Evolutionary conservation across 2,888 invertebrate species (phyloP).

Genomic region (Rhabditophanes sp.): DNA sequence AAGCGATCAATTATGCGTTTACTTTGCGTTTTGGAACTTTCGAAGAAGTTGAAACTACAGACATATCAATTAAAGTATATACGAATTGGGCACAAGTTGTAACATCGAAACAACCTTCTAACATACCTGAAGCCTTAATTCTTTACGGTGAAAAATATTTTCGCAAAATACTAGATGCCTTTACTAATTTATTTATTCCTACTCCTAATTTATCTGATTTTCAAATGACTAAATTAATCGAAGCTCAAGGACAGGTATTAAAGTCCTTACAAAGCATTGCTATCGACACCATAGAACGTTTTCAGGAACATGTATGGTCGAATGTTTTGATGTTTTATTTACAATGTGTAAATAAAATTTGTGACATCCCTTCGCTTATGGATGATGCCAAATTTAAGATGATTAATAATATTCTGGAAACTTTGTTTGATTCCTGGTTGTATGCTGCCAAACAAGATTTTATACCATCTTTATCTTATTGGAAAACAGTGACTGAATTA

Average conservation of each 20-base stretch:
- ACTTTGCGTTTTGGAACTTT: constrained; percentile 23
- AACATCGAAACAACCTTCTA: constrained; percentile 13
- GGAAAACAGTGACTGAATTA: constrained; percentile 28
- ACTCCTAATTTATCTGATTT: too few species aligned
- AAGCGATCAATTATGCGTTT: constrained; percentile 35
- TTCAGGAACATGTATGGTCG: constrained; percentile 27
- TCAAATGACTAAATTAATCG: too few species aligned
- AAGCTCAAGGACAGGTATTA: not conserved
- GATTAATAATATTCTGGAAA: constrained; percentile 27
- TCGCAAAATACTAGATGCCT: too few species aligned
- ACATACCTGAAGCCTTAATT: constrained; percentile 13
- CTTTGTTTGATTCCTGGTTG: constrained; percentile 34
- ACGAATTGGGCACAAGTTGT: constrained; percentile 11
- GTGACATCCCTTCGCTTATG: too few species aligned
- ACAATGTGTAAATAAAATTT: too few species aligned
- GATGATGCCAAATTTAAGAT: too few species aligned
- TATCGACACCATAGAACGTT: not conserved
- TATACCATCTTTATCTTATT: constrained; percentile 36
- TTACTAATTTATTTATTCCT: too few species aligned
- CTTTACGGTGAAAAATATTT: too few species aligned
- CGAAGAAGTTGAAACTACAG: constrained; percentile 27
- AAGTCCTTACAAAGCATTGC: not conserved
- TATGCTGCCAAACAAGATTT: constrained; percentile 27
- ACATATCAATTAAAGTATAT: constrained; percentile 18
- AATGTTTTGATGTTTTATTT: too few species aligned